These are phyloP conservation scores for Rhinella marina DNA, from an alignment of 2,797 vertebrate species.

Conservation along the genomic window DNA sequence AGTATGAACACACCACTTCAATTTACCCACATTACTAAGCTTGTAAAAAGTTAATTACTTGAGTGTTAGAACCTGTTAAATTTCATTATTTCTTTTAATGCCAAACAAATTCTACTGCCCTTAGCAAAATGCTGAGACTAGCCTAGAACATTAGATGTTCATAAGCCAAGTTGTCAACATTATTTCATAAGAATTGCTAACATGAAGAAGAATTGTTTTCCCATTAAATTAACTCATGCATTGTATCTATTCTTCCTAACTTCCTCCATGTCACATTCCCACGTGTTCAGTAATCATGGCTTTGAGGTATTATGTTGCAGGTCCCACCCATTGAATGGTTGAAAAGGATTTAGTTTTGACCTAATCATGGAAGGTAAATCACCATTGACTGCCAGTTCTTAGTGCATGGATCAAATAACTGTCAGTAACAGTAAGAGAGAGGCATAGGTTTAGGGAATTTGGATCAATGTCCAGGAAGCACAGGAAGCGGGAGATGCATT, in stretches of 20 bases:
- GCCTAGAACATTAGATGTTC: not conserved
- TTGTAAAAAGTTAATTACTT: slow-evolving; percentile 35
- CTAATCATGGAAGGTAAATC: no score
- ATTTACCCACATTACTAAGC: slow-evolving; percentile 12
- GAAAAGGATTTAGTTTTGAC: no score
- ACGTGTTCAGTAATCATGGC: not conserved
- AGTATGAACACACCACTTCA: not conserved
- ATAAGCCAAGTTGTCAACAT: not conserved
- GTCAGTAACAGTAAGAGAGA: no score
- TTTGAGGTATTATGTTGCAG: not conserved
- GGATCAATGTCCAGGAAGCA: no score
- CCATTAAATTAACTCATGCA: not conserved
- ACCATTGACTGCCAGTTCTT: no score
- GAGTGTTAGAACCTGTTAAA: slow-evolving; percentile 9
- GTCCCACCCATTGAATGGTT: not conserved
- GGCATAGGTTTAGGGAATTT: no score
- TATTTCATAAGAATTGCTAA: not conserved
- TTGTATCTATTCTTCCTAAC: not conserved
- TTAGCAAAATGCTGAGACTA: not conserved
- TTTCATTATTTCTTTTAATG: slow-evolving; percentile 23
- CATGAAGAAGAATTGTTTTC: not conserved
- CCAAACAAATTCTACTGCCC: slow-evolving; percentile 4
- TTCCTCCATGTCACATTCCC: not conserved
- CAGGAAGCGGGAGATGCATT: no score
- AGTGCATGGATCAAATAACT: no score